Conservation (phyloP, 2,113 vertebrate species). For the Heptranchias perlo region DNA sequence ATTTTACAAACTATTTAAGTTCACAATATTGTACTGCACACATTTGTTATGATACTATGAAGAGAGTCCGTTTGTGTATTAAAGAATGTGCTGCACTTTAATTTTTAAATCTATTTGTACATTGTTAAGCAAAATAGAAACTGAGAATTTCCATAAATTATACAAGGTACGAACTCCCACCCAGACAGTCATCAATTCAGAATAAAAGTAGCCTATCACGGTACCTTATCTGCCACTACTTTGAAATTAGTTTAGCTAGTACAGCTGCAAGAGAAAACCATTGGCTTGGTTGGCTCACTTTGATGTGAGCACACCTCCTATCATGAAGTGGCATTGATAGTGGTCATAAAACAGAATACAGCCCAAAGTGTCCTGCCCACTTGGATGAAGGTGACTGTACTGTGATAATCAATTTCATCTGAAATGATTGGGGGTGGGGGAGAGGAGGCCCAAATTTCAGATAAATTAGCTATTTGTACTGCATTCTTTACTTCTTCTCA, state of each 20-base stretch:
- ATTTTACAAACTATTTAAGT: not conserved
- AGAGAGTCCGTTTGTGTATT: not conserved
- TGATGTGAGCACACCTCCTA: too few species aligned
- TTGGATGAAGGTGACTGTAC: not conserved
- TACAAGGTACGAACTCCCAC: not conserved
- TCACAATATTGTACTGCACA: not conserved
- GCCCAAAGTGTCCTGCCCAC: too few species aligned
- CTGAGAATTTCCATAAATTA: not conserved
- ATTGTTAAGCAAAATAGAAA: not conserved
- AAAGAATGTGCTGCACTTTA: not conserved
- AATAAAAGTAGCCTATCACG: not conserved
- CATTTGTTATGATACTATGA: not conserved
- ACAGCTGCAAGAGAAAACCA: not conserved
- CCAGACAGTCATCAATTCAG: not conserved
- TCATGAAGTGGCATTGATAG: not conserved
- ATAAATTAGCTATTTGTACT: not conserved
- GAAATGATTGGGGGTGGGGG: not conserved
- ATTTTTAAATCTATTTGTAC: not conserved
- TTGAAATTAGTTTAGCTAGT: not conserved
- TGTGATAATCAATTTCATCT: not conserved
- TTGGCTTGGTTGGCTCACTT: not conserved
- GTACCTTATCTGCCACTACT: not conserved
- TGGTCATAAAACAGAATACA: not conserved
- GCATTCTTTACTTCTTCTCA: not conserved
- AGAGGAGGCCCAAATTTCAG: not conserved